These are phyloP conservation scores for Malthinus seriepunctatus DNA, from an alignment of 2,888 invertebrate species.

Conservation along the genomic window DNA sequence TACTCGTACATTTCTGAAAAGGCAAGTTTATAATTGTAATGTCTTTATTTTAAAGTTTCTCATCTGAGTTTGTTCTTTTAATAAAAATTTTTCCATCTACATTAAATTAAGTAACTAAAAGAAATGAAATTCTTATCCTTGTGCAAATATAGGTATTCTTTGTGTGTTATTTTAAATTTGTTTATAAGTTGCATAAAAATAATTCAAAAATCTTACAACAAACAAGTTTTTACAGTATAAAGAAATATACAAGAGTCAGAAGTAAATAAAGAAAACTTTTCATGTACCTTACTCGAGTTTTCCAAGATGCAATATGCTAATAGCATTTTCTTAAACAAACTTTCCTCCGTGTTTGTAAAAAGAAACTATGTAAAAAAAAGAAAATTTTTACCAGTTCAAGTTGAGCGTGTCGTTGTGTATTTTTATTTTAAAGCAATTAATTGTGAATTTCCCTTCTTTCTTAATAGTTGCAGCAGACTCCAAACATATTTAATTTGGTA, in stretches of 20 bases:
- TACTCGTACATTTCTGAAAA: too few species aligned
- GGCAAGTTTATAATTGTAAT: too few species aligned
- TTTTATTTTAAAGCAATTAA: constrained; percentile 15
- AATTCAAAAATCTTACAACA: constrained; percentile 6
- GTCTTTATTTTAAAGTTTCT: too few species aligned
- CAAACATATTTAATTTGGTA: too few species aligned
- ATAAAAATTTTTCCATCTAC: too few species aligned
- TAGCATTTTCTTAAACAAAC: constrained; percentile 27
- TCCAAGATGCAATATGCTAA: constrained; percentile 29
- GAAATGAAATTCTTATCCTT: not conserved
- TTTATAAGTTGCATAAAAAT: constrained; percentile 1
- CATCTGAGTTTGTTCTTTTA: too few species aligned
- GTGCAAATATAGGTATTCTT: not conserved
- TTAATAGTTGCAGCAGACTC: not conserved
- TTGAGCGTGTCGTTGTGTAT: constrained; percentile 10
- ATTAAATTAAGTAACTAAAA: not conserved
- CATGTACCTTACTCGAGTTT: constrained; percentile 16
- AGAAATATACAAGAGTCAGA: constrained; percentile 37
- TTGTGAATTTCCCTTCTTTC: constrained; percentile 17
- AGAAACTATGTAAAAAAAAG: constrained; percentile 22
- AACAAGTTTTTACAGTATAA: constrained; percentile 28
- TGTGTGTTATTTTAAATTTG: not conserved
- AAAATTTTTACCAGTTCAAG: too few species aligned
- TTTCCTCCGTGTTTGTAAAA: constrained; percentile 17
- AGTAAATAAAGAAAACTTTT: constrained; percentile 32